Evolutionary conservation across 2,797 vertebrate species (phyloP).

Genomic region (Protosalanx chinensis): DNA sequence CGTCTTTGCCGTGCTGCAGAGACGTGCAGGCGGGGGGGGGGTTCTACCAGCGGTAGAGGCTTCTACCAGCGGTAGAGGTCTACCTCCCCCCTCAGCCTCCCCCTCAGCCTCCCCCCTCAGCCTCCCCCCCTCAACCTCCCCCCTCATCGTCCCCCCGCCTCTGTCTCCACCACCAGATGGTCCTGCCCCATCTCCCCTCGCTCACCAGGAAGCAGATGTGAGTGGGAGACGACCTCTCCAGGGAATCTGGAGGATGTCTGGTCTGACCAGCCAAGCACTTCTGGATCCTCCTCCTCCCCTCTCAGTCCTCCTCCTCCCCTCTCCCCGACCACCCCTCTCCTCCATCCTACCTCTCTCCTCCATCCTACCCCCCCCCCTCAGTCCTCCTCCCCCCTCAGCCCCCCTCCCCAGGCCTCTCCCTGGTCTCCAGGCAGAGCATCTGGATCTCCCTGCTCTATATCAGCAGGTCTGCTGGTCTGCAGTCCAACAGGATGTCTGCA

Average conservation of each 20-base stretch:
- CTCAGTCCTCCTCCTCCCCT: too few species aligned
- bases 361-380: constrained; percentile 32
- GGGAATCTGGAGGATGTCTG: constrained; percentile 62
- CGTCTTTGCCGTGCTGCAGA: constrained; percentile 68
- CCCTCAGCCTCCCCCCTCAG: too few species aligned
- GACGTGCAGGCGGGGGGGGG: constrained; percentile 44
- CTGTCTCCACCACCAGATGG: constrained; percentile 69
- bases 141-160: too few species aligned
- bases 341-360: too few species aligned
- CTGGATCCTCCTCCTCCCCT: constrained; percentile 35
- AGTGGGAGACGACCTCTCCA: constrained; percentile 56
- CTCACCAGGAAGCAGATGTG: constrained; percentile 73
- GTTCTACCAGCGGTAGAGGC: constrained; percentile 43
- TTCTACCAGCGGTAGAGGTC: too few species aligned
- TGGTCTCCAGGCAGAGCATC: constrained; percentile 58
- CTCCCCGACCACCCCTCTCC: too few species aligned
- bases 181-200: constrained; percentile 58
- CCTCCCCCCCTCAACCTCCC: too few species aligned
- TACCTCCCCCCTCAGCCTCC: too few species aligned
- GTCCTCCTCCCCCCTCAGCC: constrained; percentile 13
- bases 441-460: constrained; percentile 43
- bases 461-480: constrained; percentile 30
- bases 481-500: constrained; percentile 16
- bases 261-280: constrained; percentile 45
- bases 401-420: constrained; percentile 53